These are phyloP conservation scores for Scomber japonicus DNA, from an alignment of 2,113 vertebrate genomes.

Conservation along the genomic window DNA sequence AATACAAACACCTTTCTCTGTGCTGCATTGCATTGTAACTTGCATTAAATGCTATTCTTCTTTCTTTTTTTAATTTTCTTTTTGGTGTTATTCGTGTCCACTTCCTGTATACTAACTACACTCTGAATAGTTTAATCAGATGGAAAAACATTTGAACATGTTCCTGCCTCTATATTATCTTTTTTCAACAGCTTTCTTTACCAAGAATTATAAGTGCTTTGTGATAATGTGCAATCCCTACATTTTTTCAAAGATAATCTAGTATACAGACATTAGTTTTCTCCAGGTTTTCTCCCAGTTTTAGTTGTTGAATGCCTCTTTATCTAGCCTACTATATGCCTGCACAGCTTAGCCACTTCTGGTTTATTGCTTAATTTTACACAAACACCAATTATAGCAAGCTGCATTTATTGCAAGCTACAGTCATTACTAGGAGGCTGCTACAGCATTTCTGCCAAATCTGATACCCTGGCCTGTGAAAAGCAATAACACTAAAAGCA, in stretches of 20 bases:
- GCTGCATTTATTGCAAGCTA: slow-evolving; percentile 26
- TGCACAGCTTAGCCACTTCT: neutral
- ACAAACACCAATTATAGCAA: slow-evolving; percentile 29
- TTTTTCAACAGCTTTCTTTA: neutral
- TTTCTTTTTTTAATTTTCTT: neutral
- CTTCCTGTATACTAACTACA: neutral
- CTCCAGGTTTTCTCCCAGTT: slow-evolving; percentile 7
- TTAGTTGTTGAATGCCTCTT: neutral
- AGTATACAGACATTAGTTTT: neutral
- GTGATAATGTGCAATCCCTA: neutral
- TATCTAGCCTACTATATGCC: neutral
- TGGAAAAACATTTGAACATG: neutral
- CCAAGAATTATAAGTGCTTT: neutral
- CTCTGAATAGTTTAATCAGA: neutral
- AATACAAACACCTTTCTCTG: neutral
- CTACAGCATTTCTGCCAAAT: neutral
- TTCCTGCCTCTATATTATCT: neutral
- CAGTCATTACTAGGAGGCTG: slow-evolving; percentile 13
- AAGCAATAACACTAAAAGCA: slow-evolving; percentile 41
- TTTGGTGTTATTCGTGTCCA: neutral
- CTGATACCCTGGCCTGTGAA: neutral
- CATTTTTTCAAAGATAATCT: neutral
- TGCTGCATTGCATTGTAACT: neutral
- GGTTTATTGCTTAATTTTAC: slow-evolving; percentile 35
- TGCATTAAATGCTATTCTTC: neutral